Conservation (phyloP, 2,113 vertebrate species). For the Cyanoramphus novaezelandiae region DNA sequence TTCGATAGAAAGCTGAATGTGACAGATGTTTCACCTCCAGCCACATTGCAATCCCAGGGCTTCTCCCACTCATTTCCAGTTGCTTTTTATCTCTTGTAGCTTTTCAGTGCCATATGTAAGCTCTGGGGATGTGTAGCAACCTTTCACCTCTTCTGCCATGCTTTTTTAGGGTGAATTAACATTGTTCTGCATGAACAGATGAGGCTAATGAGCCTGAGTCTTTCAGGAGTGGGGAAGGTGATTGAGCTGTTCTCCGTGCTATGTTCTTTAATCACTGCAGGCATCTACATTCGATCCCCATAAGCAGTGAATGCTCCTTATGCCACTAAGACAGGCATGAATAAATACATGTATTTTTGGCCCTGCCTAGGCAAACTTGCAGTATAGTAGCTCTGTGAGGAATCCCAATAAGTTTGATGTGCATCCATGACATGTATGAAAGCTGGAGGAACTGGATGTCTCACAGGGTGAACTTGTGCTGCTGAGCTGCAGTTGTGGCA, state of each 20-base stretch:
- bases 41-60: rapidly evolving
- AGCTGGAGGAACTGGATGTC: neutral
- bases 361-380: neutral
- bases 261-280: constrained; percentile 29
- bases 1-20: neutral
- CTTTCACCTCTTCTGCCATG: constrained; percentile 12
- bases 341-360: neutral
- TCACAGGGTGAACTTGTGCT: neutral
- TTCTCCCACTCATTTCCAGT: neutral
- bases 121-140: neutral
- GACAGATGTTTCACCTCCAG: constrained; percentile 28
- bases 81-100: neutral
- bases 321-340: neutral
- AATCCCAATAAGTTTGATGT: neutral
- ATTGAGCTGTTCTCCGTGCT: neutral
- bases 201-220: constrained; percentile 42
- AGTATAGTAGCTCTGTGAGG: neutral
- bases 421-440: neutral
- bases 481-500: neutral
- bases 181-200: constrained; percentile 16
- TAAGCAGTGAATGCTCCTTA: constrained; percentile 14
- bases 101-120: neutral
- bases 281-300: neutral
- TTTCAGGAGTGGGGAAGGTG: constrained; percentile 22
- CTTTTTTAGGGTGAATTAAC: constrained; percentile 30